Conservation (phyloP, 1,140 invertebrate species). For the Caenorhabditis tropicalis region DNA sequence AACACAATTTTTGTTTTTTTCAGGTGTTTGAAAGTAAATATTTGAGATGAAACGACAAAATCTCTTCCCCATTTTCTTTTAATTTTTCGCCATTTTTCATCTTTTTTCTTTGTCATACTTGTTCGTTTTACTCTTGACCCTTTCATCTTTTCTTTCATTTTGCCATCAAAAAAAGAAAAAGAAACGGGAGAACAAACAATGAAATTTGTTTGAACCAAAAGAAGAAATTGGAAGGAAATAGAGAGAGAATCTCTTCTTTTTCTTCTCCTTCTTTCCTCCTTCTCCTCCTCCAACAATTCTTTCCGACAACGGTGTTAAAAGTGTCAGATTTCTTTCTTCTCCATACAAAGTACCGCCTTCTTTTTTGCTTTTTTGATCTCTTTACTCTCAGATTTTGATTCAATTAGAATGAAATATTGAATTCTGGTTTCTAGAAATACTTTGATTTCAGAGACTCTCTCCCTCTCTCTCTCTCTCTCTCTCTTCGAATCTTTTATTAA, state of each 20-base stretch:
- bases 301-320: slow-evolving; percentile 37
- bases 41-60: no score
- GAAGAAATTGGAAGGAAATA: slow-evolving; percentile 12
- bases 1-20: no score
- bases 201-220: slow-evolving; percentile 33
- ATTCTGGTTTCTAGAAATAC: no score
- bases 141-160: neutral
- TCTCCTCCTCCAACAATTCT: neutral
- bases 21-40: no score
- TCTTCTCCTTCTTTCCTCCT: neutral
- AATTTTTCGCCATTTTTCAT: no score
- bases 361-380: neutral
- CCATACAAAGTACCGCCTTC: slow-evolving; percentile 1
- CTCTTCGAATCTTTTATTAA: no score
- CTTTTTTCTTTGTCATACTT: no score
- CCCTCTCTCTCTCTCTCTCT: no score
- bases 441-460: no score
- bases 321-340: slow-evolving; percentile 14
- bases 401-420: no score
- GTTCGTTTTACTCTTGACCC: slow-evolving; percentile 1
- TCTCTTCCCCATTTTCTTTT: no score
- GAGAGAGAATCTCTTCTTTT: neutral
- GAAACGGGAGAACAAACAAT: slow-evolving; percentile 21
- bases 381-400: neutral
- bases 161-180: slow-evolving; percentile 10